Evolutionary conservation across 2,888 invertebrate species (phyloP), one percentile per base, ranked within the genome.

Genomic region (Barypeithes pellucidus): DNA sequence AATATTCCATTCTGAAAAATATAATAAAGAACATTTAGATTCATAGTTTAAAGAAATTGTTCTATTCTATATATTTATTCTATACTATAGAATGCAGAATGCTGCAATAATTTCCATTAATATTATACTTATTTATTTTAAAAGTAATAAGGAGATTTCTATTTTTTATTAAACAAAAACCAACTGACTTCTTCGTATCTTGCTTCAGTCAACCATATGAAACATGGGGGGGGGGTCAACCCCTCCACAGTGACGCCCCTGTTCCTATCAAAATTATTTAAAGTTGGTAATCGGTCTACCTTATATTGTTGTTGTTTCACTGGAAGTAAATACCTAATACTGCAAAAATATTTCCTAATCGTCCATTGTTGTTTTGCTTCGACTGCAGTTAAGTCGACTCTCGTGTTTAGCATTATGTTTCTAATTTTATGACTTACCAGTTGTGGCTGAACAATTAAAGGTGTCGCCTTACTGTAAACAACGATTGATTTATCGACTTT

Each of bases 401-500:
- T 50, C 24, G 20, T 47, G 63, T 63, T 33, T 47, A 47, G 36
- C 47, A 63, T 33, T 63, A 59, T 63, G 50, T 57, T 45, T 47
- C 29, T 43, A 45, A 57, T 50, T 60, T 63, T 59, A 71, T 20
- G 36, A 69, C 72, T 77, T 72, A 78, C 79, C 41, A 67, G 60
- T 50, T 66, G 60, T 18, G 75, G 69, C 16, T 70, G 67, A 52
- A 73, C 72, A 45, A 79, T 67, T 45, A 78, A 41, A 24, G 76
- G 72, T 61, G 70, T 66, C 14, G 43, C 22, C 50, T 79, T 78
- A 47, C 60, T 50, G 65, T 74, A 63, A 45, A 77, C 68, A 33
- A 78, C 69, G 47, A 66, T 41, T 39, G 76, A 72, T 16, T 76
- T 79, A 39, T 73, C 60, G 61, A 80, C 62, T 16, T 71, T 63